Percentiles rank a stretch among this genome's conserved stretches.
phyloP scores from a whole-genome alignment of 2,888 invertebrate species.

The Cryptosula pallasiana region DNA sequence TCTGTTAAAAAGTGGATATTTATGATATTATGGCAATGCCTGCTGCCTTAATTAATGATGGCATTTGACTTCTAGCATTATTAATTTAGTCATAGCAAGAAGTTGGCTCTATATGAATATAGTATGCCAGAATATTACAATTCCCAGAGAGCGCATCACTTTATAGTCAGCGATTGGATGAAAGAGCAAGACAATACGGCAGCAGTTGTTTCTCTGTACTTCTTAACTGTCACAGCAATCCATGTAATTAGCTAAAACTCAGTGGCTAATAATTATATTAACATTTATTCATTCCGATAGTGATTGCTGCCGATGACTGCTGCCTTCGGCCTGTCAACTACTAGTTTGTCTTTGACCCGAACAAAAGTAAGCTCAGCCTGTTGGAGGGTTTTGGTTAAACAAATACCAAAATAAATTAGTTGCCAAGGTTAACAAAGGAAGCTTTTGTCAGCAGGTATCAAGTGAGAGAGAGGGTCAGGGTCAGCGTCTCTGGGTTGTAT shows the following conservation, averaged over 20 bases:
- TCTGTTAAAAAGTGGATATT: not conserved
- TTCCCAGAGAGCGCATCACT: not conserved
- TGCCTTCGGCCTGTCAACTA: too few relatives aligned
- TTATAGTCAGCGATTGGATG: not conserved
- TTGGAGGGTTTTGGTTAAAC: not conserved
- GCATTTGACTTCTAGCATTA: not conserved
- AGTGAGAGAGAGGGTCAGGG: too few relatives aligned
- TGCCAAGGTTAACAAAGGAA: not conserved
- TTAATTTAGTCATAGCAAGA: not conserved
- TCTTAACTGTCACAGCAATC: not conserved
- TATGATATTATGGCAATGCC: not conserved
- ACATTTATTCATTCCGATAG: too few relatives aligned
- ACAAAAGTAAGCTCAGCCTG: not conserved
- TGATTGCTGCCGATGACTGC: too few relatives aligned
- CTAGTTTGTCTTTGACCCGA: too few relatives aligned
- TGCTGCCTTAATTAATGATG: not conserved
- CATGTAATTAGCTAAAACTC: not conserved
- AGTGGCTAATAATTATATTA: not conserved
- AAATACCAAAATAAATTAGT: not conserved
- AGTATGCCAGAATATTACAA: not conserved
- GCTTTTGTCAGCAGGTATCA: not conserved
- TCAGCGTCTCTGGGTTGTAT: too few relatives aligned
- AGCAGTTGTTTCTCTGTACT: not conserved
- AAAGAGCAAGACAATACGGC: not conserved
- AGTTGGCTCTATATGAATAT: not conserved